A percentile compares a stretch with the other conserved stretches of the same genome.
These are phyloP conservation scores for Caenorhabditis plicata DNA, from an alignment of 2,888 invertebrate species.

Conservation along the genomic window DNA sequence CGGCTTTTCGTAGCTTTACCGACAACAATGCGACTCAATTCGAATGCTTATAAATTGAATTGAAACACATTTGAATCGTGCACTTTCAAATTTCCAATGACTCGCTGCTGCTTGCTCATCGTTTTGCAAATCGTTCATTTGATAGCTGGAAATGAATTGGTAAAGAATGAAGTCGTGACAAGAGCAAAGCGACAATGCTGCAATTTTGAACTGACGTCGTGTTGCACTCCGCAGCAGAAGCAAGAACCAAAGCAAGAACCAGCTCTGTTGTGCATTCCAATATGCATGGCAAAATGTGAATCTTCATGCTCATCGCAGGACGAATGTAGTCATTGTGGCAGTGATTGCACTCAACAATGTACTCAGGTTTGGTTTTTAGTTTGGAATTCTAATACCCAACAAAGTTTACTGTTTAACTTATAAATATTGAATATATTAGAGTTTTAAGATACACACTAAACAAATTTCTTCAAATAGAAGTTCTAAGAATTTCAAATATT, in stretches of 20 bases:
- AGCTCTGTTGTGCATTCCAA: conserved; percentile 22
- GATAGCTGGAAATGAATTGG: not conserved
- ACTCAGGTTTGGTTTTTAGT: too few relatives aligned
- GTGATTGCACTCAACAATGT: conserved; percentile 6
- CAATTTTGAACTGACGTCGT: conserved; percentile 4
- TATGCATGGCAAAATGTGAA: conserved; percentile 26
- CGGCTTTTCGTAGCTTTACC: too few relatives aligned
- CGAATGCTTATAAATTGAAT: too few relatives aligned
- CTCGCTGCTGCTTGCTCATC: not conserved
- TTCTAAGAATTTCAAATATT: not conserved
- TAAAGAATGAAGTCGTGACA: too few relatives aligned
- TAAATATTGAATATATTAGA: conserved; percentile 11
- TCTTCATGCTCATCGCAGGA: conserved; percentile 9
- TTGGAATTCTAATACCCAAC: too few relatives aligned
- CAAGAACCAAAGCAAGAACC: too few relatives aligned
- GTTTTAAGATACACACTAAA: not conserved
- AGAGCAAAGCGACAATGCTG: conserved; percentile 19
- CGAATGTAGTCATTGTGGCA: conserved; percentile 10
- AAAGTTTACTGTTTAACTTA: too few relatives aligned
- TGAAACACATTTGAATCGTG: too few relatives aligned
- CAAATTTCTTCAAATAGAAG: not conserved
- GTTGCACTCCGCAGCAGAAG: conserved; percentile 9
- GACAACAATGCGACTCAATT: too few relatives aligned
- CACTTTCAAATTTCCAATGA: not conserved
- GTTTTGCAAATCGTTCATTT: not conserved